Evolutionary conservation across 2,113 vertebrate genomes (phyloP), one percentile per base, ranked within the genome.

Genomic region (Corythornis vintsioides): DNA sequence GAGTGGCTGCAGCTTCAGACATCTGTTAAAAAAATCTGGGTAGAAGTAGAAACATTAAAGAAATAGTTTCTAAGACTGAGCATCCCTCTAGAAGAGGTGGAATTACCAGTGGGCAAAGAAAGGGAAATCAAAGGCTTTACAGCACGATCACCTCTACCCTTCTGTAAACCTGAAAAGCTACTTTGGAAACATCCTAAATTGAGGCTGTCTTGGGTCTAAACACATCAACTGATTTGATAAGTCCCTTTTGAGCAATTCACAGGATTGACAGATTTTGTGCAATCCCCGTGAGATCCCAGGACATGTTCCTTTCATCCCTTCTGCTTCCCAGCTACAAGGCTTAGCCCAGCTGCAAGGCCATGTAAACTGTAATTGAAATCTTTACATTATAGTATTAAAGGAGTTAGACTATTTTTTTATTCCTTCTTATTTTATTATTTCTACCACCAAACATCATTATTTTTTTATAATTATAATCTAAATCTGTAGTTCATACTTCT

Each of bases 1-100:
- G 22, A 65, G 31, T 25, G 29, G 20, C 59, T 81, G 45, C 40
- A 42, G 65, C 40, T 73, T 59, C 53, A 76, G 29, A 74, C 71
- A 92, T 84, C 83, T 82, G 83, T 69, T 93, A 74, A 90, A 90
- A 85, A 90, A 82, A 74, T 70, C 40, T 85, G 74, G 1, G 50
- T 84, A 45, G 40, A 80, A 84, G 14, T 10, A 56, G 31, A 89
- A 69, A 64, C 86, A 73, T 69, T 81, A 52, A 84, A 90, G 55
- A 73, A 89, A 73, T 55, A 10, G 10, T 84, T 81, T 74, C 52
- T 47, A 69, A 65, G 50, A 81, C 31, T 19, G 50, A 92, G 19
- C 10, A 5, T 11, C 40, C 35, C 38, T 88, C 61, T 47, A 53
- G 42, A 17, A 75, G 53, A 76, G n/a, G 31, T 38, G 52, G 50